Conservation (phyloP, 2,888 invertebrate genomes). For the Patella depressa region DNA sequence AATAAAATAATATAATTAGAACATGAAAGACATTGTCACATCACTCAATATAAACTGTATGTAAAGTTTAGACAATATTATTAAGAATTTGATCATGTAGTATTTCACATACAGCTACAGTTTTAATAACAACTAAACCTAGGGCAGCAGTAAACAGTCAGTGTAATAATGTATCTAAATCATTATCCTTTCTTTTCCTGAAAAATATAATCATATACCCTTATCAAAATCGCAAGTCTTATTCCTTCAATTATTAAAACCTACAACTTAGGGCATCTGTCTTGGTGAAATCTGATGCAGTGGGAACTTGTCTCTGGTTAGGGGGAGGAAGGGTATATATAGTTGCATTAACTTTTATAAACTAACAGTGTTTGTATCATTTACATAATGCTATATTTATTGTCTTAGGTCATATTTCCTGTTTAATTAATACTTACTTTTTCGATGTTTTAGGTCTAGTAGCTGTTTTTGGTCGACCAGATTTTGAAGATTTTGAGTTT, state of each 20-base stretch:
- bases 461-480: conserved; percentile 60
- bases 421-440: conserved; percentile 55
- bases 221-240: too few relatives aligned
- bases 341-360: not conserved
- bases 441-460: conserved; percentile 68
- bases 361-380: not conserved
- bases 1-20: too few relatives aligned
- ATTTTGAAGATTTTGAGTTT: conserved; percentile 70
- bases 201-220: conserved; percentile 22
- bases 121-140: conserved; percentile 42
- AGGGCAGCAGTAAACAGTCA: conserved; percentile 50
- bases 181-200: conserved; percentile 53
- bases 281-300: too few relatives aligned
- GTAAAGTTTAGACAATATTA: not conserved
- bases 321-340: too few relatives aligned
- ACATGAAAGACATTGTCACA: too few relatives aligned
- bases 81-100: conserved; percentile 13
- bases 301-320: too few relatives aligned
- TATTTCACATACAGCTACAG: conserved; percentile 29
- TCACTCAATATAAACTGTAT: too few relatives aligned
- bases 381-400: not conserved
- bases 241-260: too few relatives aligned
- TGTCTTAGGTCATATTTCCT: too few relatives aligned
- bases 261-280: too few relatives aligned
- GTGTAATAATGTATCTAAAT: conserved; percentile 53